Percentiles rank a stretch among this genome's conserved stretches.
These are phyloP conservation scores for Nemapogon koenigi DNA, from an alignment of 2,888 invertebrate species.

Conservation along the genomic window DNA sequence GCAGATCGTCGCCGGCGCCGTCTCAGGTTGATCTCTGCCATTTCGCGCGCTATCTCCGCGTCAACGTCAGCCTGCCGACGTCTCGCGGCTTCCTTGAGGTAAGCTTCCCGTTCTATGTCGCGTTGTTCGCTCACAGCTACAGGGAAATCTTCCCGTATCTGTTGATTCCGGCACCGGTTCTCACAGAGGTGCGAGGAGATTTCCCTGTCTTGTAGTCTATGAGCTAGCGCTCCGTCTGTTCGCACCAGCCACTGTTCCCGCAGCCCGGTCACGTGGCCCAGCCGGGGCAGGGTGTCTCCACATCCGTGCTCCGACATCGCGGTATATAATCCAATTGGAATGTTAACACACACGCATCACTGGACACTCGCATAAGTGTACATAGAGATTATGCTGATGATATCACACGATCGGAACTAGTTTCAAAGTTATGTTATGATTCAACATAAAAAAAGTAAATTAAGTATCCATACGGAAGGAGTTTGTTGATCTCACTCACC, in stretches of 20 bases:
- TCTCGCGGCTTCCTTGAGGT: constrained; percentile 36
- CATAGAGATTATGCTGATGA: too few species aligned
- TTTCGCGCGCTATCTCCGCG: constrained; percentile 51
- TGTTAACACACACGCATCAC: not conserved
- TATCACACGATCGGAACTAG: too few species aligned
- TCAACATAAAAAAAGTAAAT: too few species aligned
- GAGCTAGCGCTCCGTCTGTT: constrained; percentile 52
- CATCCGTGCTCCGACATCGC: constrained; percentile 46
- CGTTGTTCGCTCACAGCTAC: constrained; percentile 50
- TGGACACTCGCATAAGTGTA: not conserved
- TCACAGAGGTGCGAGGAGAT: constrained; percentile 55
- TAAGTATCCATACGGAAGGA: too few species aligned
- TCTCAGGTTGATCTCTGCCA: constrained; percentile 53
- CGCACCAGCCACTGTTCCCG: constrained; percentile 58
- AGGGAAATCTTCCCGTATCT: constrained; percentile 57
- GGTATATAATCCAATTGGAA: too few species aligned
- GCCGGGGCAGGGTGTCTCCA: constrained; percentile 54
- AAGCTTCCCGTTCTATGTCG: constrained; percentile 45
- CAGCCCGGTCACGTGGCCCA: constrained; percentile 52
- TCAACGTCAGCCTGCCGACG: constrained; percentile 53
- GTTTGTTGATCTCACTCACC: too few species aligned
- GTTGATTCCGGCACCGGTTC: constrained; percentile 53
- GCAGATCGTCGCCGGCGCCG: constrained; percentile 34
- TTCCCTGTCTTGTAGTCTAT: constrained; percentile 54
- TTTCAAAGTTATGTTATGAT: too few species aligned